A percentile compares a stretch with the other conserved stretches of the same genome.
Conservation (phyloP, 2,888 invertebrate species). For the Athalia cordata region DNA sequence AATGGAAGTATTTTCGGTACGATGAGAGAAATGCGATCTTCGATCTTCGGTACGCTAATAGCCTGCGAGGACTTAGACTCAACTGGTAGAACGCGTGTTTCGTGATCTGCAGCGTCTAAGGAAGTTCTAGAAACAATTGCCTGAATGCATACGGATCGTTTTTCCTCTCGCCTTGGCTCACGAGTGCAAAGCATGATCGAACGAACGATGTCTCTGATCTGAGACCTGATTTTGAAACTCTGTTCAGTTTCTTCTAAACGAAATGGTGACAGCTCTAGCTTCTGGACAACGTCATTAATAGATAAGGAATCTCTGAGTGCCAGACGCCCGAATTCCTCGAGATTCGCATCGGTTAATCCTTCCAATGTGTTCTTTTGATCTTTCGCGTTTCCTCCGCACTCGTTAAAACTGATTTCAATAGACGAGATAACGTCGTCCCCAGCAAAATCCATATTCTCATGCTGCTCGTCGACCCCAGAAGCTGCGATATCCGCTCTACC, state of each 20-base stretch:
- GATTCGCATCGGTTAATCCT: constrained; percentile 8
- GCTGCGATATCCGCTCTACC: not conserved
- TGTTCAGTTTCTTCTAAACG: constrained; percentile 35
- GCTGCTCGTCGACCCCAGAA: not conserved
- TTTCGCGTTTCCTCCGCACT: not conserved
- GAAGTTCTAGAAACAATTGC: constrained; percentile 25
- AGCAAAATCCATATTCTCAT: not conserved
- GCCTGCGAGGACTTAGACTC: constrained; percentile 24
- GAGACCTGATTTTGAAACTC: constrained; percentile 24
- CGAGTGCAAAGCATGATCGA: constrained; percentile 16
- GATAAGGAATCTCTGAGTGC: constrained; percentile 17
- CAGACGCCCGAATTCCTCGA: constrained; percentile 18
- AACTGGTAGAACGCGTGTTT: not conserved
- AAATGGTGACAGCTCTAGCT: constrained; percentile 32
- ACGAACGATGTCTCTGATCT: constrained; percentile 31
- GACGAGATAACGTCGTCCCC: constrained; percentile 14
- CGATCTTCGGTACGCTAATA: constrained; percentile 3
- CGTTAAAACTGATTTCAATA: constrained; percentile 22
- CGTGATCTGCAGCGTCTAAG: not conserved
- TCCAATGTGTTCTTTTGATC: not conserved
- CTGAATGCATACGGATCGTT: constrained; percentile 23
- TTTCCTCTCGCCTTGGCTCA: not conserved
- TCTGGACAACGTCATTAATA: constrained; percentile 31
- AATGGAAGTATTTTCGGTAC: constrained; percentile 8
- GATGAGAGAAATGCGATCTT: not conserved